phyloP scores from a whole-genome alignment of 1,140 invertebrate species.

The Coenobita brevimanus region DNA sequence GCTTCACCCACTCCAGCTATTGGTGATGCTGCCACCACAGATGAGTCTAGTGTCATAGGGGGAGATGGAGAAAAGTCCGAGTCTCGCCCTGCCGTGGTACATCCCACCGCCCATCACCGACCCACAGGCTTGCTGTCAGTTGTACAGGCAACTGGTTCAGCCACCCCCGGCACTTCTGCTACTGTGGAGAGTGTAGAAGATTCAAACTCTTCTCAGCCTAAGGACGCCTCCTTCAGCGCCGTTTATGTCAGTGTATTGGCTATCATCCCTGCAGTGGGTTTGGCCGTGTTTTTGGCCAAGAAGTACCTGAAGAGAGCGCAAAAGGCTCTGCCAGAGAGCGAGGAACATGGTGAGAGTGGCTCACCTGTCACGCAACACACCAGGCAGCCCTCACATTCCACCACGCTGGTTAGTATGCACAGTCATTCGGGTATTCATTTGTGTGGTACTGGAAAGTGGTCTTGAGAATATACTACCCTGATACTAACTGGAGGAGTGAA shows the following conservation, averaged over 20 bases:
- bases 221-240: conserved; percentile 28
- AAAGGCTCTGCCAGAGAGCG: conserved; percentile 65
- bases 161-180: not conserved
- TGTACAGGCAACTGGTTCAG: no score
- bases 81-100: no score
- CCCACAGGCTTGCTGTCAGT: no score
- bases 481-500: no score
- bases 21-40: not conserved
- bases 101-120: conserved; percentile 30
- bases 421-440: not conserved
- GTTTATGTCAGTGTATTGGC: conserved; percentile 46
- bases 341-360: conserved; percentile 60
- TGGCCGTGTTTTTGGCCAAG: conserved; percentile 34
- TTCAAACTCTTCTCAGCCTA: not conserved
- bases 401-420: conserved; percentile 42
- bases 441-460: no score
- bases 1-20: not conserved
- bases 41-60: not conserved
- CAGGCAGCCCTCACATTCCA: conserved; percentile 50
- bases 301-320: conserved; percentile 55
- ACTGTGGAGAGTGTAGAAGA: conserved; percentile 1
- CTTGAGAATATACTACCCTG: no score
- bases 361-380: conserved; percentile 60
- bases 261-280: conserved; percentile 47
- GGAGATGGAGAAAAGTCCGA: not conserved